A percentile compares a stretch with the other conserved stretches of the same genome.
These are phyloP conservation scores for Icerya purchasi DNA, from an alignment of 2,888 invertebrate genomes.

Conservation along the genomic window DNA sequence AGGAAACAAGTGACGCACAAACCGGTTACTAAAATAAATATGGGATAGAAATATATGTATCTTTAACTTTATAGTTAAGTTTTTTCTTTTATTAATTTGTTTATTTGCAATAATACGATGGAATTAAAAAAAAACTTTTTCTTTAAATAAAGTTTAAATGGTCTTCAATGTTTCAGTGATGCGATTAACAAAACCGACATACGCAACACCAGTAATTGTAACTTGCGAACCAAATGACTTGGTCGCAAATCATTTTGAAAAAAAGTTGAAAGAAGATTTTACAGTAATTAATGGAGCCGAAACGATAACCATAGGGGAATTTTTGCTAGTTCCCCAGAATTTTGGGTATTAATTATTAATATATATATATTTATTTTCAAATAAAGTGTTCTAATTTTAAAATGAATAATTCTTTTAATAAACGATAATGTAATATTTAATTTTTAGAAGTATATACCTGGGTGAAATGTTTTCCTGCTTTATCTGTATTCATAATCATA, in stretches of 20 bases:
- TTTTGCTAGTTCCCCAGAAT: constrained; percentile 80
- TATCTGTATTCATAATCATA: constrained; percentile 91
- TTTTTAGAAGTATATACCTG: constrained; percentile 67
- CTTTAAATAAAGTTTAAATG: too few species aligned
- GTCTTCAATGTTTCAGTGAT: background rate
- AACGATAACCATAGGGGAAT: constrained; percentile 66
- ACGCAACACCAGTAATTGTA: constrained; percentile 41
- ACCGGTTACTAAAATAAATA: too few species aligned
- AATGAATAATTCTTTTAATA: background rate
- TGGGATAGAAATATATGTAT: background rate
- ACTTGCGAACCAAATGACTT: constrained; percentile 70
- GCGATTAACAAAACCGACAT: background rate
- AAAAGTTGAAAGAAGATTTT: constrained; percentile 57
- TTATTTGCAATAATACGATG: too few species aligned
- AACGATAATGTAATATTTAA: background rate
- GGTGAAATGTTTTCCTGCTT: constrained; percentile 97
- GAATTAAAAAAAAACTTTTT: too few species aligned
- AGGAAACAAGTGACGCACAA: too few species aligned
- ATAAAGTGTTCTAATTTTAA: background rate
- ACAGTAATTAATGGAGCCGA: constrained; percentile 63
- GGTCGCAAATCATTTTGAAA: constrained; percentile 56
- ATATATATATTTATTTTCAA: background rate
- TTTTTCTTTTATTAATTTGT: background rate
- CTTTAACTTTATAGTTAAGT: background rate
- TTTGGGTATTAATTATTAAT: constrained; percentile 43